A percentile compares a stretch with the other conserved stretches of the same genome.
These are phyloP conservation scores for Drosophila setosimentum DNA, from an alignment of 2,888 invertebrate species.

Conservation along the genomic window DNA sequence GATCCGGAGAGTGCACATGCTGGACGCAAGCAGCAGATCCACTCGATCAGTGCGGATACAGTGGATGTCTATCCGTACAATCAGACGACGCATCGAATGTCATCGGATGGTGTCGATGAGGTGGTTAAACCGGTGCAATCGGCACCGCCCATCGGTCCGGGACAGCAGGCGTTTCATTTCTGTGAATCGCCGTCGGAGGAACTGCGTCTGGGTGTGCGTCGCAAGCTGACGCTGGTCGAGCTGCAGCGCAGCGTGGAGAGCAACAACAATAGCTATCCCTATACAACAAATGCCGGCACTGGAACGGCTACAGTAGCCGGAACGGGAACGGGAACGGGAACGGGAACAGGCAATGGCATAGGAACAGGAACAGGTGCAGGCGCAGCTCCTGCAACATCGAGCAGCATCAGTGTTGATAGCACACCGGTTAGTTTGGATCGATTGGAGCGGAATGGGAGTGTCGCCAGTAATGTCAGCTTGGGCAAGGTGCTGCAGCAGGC, in stretches of 20 bases:
- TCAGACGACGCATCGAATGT: conserved; percentile 41
- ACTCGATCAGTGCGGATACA: conserved; percentile 83
- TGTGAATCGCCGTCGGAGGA: conserved; percentile 82
- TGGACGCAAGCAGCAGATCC: conserved; percentile 83
- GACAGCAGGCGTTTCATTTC: conserved; percentile 72
- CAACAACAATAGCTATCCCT: conserved; percentile 82
- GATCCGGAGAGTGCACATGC: conserved; percentile 83
- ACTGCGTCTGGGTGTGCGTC: conserved; percentile 80
- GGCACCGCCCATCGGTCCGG: conserved; percentile 55
- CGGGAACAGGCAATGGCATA: conserved; percentile 42
- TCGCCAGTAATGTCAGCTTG: conserved; percentile 72
- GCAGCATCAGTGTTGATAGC: conserved; percentile 82
- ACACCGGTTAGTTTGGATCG: conserved; percentile 79
- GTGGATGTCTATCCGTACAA: conserved; percentile 83
- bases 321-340: conserved; percentile 49
- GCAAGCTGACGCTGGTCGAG: conserved; percentile 82
- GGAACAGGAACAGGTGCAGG: conserved; percentile 64
- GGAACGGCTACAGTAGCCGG: conserved; percentile 52
- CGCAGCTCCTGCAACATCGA: conserved; percentile 64
- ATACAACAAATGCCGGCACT: conserved; percentile 72
- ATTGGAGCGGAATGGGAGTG: conserved; percentile 70
- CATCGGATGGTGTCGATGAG: conserved; percentile 44
- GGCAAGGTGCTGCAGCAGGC: conserved; percentile 84
- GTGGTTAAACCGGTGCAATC: conserved; percentile 61
- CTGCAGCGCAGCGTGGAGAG: conserved; percentile 75